A percentile compares a stretch with the other conserved stretches of the same genome.
These are phyloP conservation scores for Jaculus jaculus DNA, from an alignment of 2,113 vertebrate species.

Conservation along the genomic window DNA sequence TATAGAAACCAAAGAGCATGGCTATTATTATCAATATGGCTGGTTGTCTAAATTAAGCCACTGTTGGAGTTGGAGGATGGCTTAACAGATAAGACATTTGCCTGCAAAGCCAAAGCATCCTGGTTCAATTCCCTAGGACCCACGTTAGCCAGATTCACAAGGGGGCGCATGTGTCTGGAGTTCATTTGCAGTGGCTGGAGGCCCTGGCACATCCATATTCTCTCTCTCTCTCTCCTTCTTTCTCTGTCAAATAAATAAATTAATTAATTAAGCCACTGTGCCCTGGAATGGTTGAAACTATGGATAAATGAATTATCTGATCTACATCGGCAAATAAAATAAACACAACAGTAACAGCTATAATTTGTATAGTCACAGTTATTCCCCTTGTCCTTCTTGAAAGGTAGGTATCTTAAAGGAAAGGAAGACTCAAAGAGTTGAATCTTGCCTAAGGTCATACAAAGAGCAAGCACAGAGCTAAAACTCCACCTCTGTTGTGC, in stretches of 20 bases:
- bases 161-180: no score
- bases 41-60: neutral
- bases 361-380: neutral
- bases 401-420: neutral
- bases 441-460: neutral
- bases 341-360: neutral
- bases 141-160: no score
- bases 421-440: neutral
- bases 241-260: no score
- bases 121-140: no score
- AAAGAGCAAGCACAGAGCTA: neutral
- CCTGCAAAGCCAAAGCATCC: no score
- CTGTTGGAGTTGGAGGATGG: no score
- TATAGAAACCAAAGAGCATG: neutral
- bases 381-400: neutral
- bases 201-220: no score
- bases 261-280: neutral
- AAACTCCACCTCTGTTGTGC: no score
- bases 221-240: no score
- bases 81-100: no score
- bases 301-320: neutral
- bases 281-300: neutral
- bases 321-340: neutral
- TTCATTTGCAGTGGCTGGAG: no score
- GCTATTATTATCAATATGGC: neutral